These are phyloP conservation scores for Habroteleia sp. DNA, from an alignment of 2,888 invertebrate species.

Conservation along the genomic window DNA sequence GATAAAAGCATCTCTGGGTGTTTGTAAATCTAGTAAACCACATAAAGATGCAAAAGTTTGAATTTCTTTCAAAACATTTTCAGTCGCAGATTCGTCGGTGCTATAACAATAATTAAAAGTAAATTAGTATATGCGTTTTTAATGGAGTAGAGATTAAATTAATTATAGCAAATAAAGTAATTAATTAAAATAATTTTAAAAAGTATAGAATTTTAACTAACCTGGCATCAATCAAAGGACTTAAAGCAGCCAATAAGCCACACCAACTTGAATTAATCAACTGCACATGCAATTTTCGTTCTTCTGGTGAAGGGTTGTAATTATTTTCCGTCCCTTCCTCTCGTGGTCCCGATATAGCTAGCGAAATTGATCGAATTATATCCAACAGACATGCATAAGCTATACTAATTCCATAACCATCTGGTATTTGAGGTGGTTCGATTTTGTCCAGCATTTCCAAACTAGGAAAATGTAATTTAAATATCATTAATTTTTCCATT, in stretches of 20 bases:
- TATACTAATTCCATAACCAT: slow-evolving; percentile 98
- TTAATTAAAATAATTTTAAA: slow-evolving; percentile 6
- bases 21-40: slow-evolving; percentile 89
- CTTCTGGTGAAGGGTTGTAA: slow-evolving; percentile 81
- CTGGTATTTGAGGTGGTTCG: slow-evolving; percentile 96
- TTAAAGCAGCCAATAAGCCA: slow-evolving; percentile 94
- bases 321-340: slow-evolving; percentile 76
- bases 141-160: too few relatives aligned
- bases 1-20: slow-evolving; percentile 95
- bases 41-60: slow-evolving; percentile 95
- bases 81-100: slow-evolving; percentile 95
- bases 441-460: slow-evolving; percentile 97
- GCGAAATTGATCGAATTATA: slow-evolving; percentile 91
- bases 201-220: slow-evolving; percentile 68
- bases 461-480: too few relatives aligned
- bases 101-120: slow-evolving; percentile 75
- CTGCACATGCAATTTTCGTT: slow-evolving; percentile 85
- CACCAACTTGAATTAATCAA: slow-evolving; percentile 97
- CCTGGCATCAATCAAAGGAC: slow-evolving; percentile 95
- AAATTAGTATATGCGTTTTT: too few relatives aligned
- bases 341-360: slow-evolving; percentile 86
- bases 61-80: slow-evolving; percentile 94
- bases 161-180: not conserved
- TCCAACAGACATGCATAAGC: slow-evolving; percentile 97
- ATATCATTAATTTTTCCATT: too few relatives aligned